These are phyloP conservation scores for Saturnia pavonia DNA, from an alignment of 2,888 invertebrate genomes.

Conservation along the genomic window DNA sequence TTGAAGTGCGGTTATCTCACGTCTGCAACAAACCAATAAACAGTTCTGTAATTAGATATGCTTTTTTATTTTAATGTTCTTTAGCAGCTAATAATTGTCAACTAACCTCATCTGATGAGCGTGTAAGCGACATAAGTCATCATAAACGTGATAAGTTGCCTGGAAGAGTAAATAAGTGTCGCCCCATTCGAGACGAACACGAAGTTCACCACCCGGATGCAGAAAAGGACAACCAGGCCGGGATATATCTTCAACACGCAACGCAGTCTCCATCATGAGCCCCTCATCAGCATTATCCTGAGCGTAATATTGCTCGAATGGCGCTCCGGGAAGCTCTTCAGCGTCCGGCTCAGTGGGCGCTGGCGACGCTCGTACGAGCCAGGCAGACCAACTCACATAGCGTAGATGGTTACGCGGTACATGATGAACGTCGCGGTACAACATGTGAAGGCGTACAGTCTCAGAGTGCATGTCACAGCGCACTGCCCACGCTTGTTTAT, in stretches of 20 bases:
- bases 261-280: constrained; percentile 89
- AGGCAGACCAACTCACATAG: constrained; percentile 88
- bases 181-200: constrained; percentile 91
- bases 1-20: constrained; percentile 89
- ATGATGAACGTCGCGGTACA: constrained; percentile 88
- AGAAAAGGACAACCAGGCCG: constrained; percentile 86
- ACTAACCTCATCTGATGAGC: constrained; percentile 91
- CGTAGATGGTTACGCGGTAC: constrained; percentile 89
- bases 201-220: constrained; percentile 87
- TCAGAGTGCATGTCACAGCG: constrained; percentile 90
- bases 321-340: constrained; percentile 86
- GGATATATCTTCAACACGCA: constrained; percentile 87
- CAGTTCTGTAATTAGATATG: neutral
- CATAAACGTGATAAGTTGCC: constrained; percentile 91
- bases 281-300: constrained; percentile 91
- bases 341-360: constrained; percentile 84
- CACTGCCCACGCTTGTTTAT: constrained; percentile 90
- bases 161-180: constrained; percentile 91
- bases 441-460: constrained; percentile 87
- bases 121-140: constrained; percentile 90
- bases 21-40: constrained; percentile 71
- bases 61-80: neutral
- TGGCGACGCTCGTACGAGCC: constrained; percentile 77
- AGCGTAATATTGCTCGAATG: constrained; percentile 90
- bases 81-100: neutral